Evolutionary conservation across 2,888 invertebrate genomes (phyloP), one percentile per base, ranked within the genome.

Genomic region (Eristalinus aeneus): DNA sequence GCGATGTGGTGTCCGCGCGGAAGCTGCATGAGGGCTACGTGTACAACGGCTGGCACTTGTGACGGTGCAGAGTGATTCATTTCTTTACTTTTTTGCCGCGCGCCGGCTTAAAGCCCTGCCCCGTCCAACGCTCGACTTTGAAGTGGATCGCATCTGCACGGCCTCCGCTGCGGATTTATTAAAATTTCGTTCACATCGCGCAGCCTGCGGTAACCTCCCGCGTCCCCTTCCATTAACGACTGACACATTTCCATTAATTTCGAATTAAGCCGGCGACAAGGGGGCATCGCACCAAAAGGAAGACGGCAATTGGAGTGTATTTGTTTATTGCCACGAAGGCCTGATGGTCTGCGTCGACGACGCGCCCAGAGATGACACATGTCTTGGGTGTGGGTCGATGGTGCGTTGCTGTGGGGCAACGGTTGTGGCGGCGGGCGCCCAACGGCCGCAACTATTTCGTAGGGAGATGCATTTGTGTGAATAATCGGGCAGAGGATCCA

Each of bases 211-310:
- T 72, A 68, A 73, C 69, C 65, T 27, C 69, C 5, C 10, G 22
- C 27, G 16, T 20, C 60, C 10, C 16, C 39, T 16, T 56, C 75
- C 63, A 64, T 86, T 86, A 86, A 86, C 86, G 86, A 86, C 86
- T 86, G 86, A 86, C 86, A 86, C 86, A 86, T 86, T 82, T 86
- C 86, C 86, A 86, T 86, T 86, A 82, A 86, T 86, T 86, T 86
- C 77, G 71, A 86, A 77, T 81, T 86, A 83, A 87, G 75, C 83
- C 78, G 54, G 23, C 5, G 4, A 64, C 11, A 64, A 34, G 31
- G 39, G 63, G 32, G 77, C 53, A 56, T 63, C 58, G 58, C 39
- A 39, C 39, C 39, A n/a, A 61, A 64, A 82, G 77, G 86, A 82
- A 86, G 73, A 86, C 77, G 58, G 82, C 78, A 86, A 86, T 86